These are phyloP conservation scores for Papilio xuthus DNA, from an alignment of 1,140 invertebrate species.

Conservation along the genomic window DNA sequence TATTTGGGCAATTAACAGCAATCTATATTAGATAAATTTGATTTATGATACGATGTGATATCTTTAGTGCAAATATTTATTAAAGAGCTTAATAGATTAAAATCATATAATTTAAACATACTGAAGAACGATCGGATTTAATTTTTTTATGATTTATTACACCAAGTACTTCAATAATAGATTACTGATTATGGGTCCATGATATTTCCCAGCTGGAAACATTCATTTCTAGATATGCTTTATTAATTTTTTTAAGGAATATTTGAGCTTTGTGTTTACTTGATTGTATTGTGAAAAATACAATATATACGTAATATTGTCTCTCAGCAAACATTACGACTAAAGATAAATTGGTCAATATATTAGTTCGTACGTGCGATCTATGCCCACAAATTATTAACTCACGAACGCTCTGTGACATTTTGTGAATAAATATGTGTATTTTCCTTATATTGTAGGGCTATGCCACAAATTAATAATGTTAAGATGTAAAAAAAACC, in stretches of 20 bases:
- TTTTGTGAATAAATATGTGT: neutral
- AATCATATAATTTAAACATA: too few species aligned
- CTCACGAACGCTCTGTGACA: neutral
- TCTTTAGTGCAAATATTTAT: neutral
- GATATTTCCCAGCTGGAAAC: too few species aligned
- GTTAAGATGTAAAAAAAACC: too few species aligned
- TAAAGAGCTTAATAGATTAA: too few species aligned
- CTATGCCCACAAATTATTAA: constrained; percentile 4
- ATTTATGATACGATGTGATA: neutral
- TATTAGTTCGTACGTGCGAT: neutral
- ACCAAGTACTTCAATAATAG: too few species aligned
- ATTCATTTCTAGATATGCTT: neutral
- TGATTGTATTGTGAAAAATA: neutral
- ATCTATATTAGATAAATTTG: neutral
- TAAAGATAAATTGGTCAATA: constrained; percentile 18
- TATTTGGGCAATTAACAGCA: neutral
- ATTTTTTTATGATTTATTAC: too few species aligned
- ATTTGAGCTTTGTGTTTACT: neutral
- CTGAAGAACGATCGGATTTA: too few species aligned
- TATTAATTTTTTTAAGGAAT: neutral
- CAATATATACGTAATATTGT: constrained; percentile 1
- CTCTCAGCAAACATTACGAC: neutral
- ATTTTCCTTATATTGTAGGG: neutral
- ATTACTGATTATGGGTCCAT: too few species aligned
- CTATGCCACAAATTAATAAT: neutral